Base-by-base conservation (phyloP, 1,140 invertebrate species). In the Macrobrachium nipponense region DNA sequence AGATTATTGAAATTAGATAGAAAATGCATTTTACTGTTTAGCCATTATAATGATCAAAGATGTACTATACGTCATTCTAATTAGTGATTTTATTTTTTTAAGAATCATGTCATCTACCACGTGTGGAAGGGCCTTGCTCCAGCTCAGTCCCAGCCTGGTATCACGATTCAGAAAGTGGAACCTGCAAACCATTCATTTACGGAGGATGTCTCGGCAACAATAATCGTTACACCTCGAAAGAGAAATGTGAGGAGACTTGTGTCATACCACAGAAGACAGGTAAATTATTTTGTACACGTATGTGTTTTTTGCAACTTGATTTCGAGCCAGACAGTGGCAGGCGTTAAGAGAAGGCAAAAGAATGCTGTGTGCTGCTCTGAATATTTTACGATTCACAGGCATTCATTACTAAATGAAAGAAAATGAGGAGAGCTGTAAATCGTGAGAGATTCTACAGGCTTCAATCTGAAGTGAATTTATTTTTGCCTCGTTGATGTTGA, bases 51-150 rank as follows among this genome's bases (percentile, higher is more conserved):
- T 36, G 27, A 36, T 36, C 27, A 4, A 36, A 36, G 1, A 36
- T 36, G 27, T 36, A 36, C 1, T n/a, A 51, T 51, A 51, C 10
- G 44, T 51, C 51, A 51, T 51, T 51, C 12, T 51, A 12, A 12
- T 51, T 0, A 51, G 18, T 23, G 8, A 23, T 58, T 14, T n/a
- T 58, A 14, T 18, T 15, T 2, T 43, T 59, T 27, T 17, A 87
- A 97, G 96, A 97, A 90, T 93, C 94, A 0, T 99, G 97, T 90
- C 93, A 93, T 72, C 91, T 99, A 44, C 97, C 97, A 0, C 95
- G 95, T 91, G 95, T 96, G 20, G 91, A 93, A 80, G 97, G 98
- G 0, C 95, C 96, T 0, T 99, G 97, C 90, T 93, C 94, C 84
- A 95, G 94, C 5, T 96, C 95, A 89, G 93, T 95, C 90, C 94